Evolutionary conservation across 2,888 invertebrate species (phyloP).

Genomic region (Erebia palarica): DNA sequence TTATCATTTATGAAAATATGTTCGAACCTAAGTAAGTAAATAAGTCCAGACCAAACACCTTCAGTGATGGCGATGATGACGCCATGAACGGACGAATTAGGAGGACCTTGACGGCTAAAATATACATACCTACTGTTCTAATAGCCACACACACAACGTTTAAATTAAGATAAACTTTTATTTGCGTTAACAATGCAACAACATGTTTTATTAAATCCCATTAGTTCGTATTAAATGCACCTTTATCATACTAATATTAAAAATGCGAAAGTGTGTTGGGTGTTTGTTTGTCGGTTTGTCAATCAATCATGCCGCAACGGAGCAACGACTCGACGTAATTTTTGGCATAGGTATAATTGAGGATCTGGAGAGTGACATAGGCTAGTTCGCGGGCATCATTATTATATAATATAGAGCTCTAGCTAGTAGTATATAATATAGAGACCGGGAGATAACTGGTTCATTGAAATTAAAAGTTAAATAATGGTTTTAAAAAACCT

Average conservation of each 20-base stretch:
- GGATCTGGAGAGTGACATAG: no score
- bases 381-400: no score
- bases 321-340: no score
- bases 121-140: slow-evolving; percentile 31
- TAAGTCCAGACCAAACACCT: slow-evolving; percentile 17
- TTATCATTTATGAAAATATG: neutral
- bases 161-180: slow-evolving; percentile 22
- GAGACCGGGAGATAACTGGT: slow-evolving; percentile 4
- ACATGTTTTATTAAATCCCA: neutral
- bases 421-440: no score
- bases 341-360: no score
- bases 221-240: neutral
- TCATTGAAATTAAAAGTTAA: slow-evolving; percentile 11
- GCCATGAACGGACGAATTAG: slow-evolving; percentile 33
- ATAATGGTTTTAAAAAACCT: slow-evolving; percentile 28
- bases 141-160: slow-evolving; percentile 19
- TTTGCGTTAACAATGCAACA: slow-evolving; percentile 13
- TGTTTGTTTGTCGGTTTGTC: no score
- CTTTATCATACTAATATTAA: no score
- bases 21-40: neutral
- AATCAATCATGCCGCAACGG: no score
- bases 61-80: slow-evolving; percentile 26
- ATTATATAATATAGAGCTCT: no score
- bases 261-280: no score
- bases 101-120: slow-evolving; percentile 32